phyloP scores from a whole-genome alignment of 2,888 invertebrate species.

The Nomada lathburiana region DNA sequence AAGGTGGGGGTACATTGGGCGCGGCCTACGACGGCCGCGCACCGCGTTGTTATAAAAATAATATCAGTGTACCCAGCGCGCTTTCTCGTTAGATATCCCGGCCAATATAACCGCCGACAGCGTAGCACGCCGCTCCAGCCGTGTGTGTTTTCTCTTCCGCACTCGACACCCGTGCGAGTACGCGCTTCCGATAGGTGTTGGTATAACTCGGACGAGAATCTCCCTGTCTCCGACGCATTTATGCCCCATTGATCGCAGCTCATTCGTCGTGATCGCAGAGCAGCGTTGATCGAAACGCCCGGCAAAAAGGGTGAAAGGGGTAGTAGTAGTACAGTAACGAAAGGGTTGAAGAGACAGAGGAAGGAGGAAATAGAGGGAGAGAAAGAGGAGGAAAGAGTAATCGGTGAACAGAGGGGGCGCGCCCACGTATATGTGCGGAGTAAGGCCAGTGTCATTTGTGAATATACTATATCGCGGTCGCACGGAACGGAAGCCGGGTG shows the following conservation, averaged over 20 bases:
- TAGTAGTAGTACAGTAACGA: conserved; percentile 11
- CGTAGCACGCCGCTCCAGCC: conserved; percentile 62
- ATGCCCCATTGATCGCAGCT: conserved; percentile 65
- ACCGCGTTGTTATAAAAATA: conserved; percentile 83
- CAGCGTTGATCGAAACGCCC: conserved; percentile 58
- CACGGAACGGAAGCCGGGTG: conserved; percentile 54
- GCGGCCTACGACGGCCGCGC: conserved; percentile 85
- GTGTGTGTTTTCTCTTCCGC: conserved; percentile 45
- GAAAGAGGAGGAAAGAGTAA: conserved; percentile 28
- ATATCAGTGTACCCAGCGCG: conserved; percentile 79
- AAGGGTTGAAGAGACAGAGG: conserved; percentile 11
- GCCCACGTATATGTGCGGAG: conserved; percentile 49
- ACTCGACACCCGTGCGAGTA: conserved; percentile 24
- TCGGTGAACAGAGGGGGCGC: conserved; percentile 51
- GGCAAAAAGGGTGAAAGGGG: conserved; percentile 43
- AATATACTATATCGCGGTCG: conserved; percentile 46
- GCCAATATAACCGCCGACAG: conserved; percentile 65
- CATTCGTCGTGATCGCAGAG: conserved; percentile 57
- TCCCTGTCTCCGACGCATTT: conserved; percentile 40
- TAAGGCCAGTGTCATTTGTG: conserved; percentile 56
- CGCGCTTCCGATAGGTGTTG: conserved; percentile 38
- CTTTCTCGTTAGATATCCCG: conserved; percentile 78
- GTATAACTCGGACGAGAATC: conserved; percentile 32
- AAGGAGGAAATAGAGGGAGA: conserved; percentile 13
- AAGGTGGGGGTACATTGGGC: conserved; percentile 81